These are phyloP conservation scores for Drosophila trichaetosa DNA, from an alignment of 2,888 invertebrate species.

Conservation along the genomic window DNA sequence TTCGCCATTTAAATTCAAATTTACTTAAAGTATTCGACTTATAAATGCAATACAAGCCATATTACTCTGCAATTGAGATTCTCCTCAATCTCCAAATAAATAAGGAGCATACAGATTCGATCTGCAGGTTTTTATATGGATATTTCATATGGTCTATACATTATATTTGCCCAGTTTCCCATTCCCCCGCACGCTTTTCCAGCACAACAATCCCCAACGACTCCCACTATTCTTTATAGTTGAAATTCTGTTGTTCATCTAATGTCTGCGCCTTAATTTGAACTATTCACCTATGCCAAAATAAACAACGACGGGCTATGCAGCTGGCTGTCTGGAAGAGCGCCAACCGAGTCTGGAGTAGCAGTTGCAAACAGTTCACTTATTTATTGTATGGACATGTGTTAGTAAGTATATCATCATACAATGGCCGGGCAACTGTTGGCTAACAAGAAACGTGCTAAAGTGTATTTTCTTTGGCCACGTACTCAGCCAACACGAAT, in stretches of 20 bases:
- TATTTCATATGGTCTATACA: not conserved
- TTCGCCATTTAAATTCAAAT: not conserved
- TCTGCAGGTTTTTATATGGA: not conserved
- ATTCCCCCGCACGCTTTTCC: not conserved
- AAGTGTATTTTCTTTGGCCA: conserved; percentile 79
- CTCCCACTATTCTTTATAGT: not conserved
- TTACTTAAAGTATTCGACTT: not conserved
- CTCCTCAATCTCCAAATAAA: not conserved
- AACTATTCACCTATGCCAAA: conserved; percentile 66
- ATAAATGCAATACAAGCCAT: not conserved
- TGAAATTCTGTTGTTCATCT: conserved; percentile 30
- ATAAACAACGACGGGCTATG: conserved; percentile 54
- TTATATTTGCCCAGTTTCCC: not conserved
- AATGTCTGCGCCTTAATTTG: conserved; percentile 58
- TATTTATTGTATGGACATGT: conserved; percentile 26
- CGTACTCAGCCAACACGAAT: conserved; percentile 54
- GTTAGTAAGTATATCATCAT: conserved; percentile 39
- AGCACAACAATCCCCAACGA: not conserved
- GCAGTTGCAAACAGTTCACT: conserved; percentile 31
- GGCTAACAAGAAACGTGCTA: conserved; percentile 80
- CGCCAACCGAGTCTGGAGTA: conserved; percentile 3
- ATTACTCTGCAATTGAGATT: not conserved
- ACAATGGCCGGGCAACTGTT: conserved; percentile 60
- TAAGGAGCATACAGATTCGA: not conserved
- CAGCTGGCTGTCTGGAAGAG: conserved; percentile 41